Evolutionary conservation across 2,113 vertebrate species (phyloP), one percentile per base, ranked within the genome.

Genomic region (Coptodon bakossiorum): DNA sequence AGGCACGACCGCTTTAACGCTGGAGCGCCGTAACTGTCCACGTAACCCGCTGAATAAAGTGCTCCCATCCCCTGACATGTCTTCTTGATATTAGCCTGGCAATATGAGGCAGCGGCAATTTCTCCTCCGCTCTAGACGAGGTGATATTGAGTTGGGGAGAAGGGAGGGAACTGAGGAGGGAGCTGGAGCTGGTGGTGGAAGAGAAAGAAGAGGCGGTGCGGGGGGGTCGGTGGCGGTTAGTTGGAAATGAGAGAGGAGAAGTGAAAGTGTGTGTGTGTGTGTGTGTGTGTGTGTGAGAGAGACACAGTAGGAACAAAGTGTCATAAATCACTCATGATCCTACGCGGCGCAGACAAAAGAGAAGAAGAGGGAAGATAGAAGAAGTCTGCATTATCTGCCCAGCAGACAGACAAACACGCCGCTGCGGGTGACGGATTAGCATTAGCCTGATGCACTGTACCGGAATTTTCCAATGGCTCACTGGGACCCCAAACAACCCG

Each of bases 321-420:
- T 93, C 92, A 93, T 95, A 93, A 96, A 95, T 96, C 94, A 95
- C 93, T 94, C 80, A 88, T 94, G 93, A 95, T 95, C 91, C 94
- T 87, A 63, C 90, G 86, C 43, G 31, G 89, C 10, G n/a, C 87
- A 93, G 88, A 93, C 88, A 90, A 94, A 88, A 87, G 81, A 59
- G 87, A 87, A 88, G 81, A 80, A 52, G 85, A 73, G 78, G 22
- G 78, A 81, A 86, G 88, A 89, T 53, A 71, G 91, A 82, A 81
- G 86, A 89, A 86, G 68, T 86, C 86, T 85, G 83, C 82, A 89
- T 94, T 83, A 91, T 95, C 88, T 91, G 85, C 83, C 85, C 73
- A 16, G 85, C 91, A 92, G 88, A 92, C 91, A 90, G 90, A 92
- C 93, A 91, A 92, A 94, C 94, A 92, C 57, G 24, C 16, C 54